Evolutionary conservation across 2,113 vertebrate species (phyloP).

Genomic region (Trichechus manatus): DNA sequence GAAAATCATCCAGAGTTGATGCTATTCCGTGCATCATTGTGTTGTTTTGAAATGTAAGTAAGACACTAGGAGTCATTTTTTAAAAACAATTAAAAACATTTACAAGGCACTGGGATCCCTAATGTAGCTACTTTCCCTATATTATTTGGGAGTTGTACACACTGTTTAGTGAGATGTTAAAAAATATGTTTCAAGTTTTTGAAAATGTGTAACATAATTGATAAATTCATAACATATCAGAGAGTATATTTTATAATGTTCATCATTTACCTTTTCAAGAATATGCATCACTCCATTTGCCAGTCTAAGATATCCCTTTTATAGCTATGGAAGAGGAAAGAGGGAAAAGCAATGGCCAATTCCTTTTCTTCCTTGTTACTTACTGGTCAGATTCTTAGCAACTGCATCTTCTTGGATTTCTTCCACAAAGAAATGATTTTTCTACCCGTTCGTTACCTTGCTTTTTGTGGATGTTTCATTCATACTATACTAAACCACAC

Average conservation of each 20-base stretch:
- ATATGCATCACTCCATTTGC: constrained; percentile 56
- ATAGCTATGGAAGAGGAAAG: constrained; percentile 57
- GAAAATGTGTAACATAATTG: constrained; percentile 31
- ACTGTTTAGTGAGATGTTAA: constrained; percentile 37
- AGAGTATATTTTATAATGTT: neutral
- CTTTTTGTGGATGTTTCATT: neutral
- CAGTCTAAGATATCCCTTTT: constrained; percentile 59
- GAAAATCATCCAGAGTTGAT: constrained; percentile 23
- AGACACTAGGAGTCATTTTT: constrained; percentile 9
- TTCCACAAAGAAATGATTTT: constrained; percentile 56
- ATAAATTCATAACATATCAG: neutral
- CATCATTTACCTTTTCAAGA: constrained; percentile 54
- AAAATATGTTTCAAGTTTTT: constrained; percentile 31
- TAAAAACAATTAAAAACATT: constrained; percentile 44
- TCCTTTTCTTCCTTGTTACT: constrained; percentile 26
- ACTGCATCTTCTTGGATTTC: constrained; percentile 23
- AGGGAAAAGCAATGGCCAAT: neutral
- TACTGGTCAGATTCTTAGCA: constrained; percentile 43
- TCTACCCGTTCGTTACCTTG: constrained; percentile 23
- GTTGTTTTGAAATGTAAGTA: constrained; percentile 47
- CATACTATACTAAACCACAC: neutral
- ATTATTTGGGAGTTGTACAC: constrained; percentile 21
- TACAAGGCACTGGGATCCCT: neutral
- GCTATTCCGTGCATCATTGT: neutral
- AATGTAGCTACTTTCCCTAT: neutral